A percentile compares a stretch with the other conserved stretches of the same genome.
Evolutionary conservation across 1,140 invertebrate genomes (phyloP).

Genomic region (Pissodes strobi): DNA sequence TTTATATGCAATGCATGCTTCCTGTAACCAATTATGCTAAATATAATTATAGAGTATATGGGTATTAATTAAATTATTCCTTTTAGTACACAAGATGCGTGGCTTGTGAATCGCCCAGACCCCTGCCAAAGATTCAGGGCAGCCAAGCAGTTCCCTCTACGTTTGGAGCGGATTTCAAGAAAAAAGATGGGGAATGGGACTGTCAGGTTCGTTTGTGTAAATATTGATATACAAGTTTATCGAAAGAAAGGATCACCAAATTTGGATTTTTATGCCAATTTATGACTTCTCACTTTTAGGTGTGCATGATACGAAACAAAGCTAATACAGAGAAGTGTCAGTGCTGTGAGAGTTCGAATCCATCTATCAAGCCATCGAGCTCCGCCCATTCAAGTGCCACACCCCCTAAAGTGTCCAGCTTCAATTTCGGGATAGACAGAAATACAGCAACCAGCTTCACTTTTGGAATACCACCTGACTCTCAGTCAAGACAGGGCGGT

Average conservation of each 20-base stretch:
- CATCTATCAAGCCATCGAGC: slow-evolving; percentile 30
- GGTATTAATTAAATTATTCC: background rate
- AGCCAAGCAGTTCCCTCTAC: slow-evolving; percentile 37
- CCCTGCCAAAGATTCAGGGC: background rate
- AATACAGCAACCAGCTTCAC: slow-evolving; percentile 37
- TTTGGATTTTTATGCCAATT: no score
- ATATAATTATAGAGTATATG: background rate
- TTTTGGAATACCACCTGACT: slow-evolving; percentile 38
- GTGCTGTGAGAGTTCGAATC: slow-evolving; percentile 57
- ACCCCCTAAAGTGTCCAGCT: slow-evolving; percentile 28
- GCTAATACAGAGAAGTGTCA: slow-evolving; percentile 57
- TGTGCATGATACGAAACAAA: slow-evolving; percentile 64
- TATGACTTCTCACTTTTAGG: slow-evolving; percentile 25
- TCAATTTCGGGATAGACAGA: slow-evolving; percentile 59
- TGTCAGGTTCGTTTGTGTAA: slow-evolving; percentile 36
- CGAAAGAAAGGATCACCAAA: no score
- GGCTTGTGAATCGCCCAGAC: slow-evolving; percentile 63
- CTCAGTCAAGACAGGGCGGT: background rate
- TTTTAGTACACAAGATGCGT: slow-evolving; percentile 60
- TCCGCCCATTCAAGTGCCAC: background rate
- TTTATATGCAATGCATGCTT: no score
- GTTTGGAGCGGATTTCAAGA: slow-evolving; percentile 44
- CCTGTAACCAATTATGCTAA: no score
- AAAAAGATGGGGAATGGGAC: slow-evolving; percentile 54
- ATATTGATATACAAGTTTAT: no score